These are phyloP conservation scores for Panagrolaimus sp. DNA, from an alignment of 1,140 invertebrate species.

Conservation along the genomic window DNA sequence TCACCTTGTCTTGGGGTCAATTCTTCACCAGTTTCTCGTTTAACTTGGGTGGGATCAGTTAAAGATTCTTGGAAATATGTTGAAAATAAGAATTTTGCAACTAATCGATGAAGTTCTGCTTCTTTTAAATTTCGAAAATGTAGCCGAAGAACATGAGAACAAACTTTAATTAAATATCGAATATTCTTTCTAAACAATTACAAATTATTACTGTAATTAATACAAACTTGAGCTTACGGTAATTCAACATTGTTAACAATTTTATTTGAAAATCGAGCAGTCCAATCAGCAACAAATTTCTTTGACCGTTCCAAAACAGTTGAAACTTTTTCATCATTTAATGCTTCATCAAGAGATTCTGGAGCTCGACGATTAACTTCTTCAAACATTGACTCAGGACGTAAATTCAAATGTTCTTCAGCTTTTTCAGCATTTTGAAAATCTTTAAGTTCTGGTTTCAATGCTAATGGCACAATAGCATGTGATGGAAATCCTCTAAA, in stretches of 20 bases:
- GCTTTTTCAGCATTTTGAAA: slow-evolving; percentile 19
- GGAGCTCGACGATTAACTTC: neutral
- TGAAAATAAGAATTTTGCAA: neutral
- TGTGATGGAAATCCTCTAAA: slow-evolving; percentile 19
- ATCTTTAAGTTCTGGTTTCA: slow-evolving; percentile 3
- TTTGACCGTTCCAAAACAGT: neutral
- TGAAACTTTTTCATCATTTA: neutral
- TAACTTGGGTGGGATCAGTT: neutral
- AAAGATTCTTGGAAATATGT: slow-evolving; percentile 13
- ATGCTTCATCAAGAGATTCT: neutral
- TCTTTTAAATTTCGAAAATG: neutral
- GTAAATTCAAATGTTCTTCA: slow-evolving; percentile 11
- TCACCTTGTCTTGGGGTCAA: slow-evolving; percentile 1
- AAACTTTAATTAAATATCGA: neutral
- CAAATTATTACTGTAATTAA: neutral
- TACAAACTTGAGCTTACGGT: neutral
- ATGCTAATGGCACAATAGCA: neutral
- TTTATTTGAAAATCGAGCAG: neutral
- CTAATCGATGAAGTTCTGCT: neutral
- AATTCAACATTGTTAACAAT: neutral
- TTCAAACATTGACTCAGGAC: slow-evolving; percentile 12
- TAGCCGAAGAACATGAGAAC: neutral
- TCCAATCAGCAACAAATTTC: slow-evolving; percentile 7
- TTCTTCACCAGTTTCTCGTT: slow-evolving; percentile 17
- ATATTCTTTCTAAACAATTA: neutral